These are phyloP conservation scores for Psylliodes chrysocephalus DNA, from an alignment of 2,888 invertebrate genomes.

Conservation along the genomic window DNA sequence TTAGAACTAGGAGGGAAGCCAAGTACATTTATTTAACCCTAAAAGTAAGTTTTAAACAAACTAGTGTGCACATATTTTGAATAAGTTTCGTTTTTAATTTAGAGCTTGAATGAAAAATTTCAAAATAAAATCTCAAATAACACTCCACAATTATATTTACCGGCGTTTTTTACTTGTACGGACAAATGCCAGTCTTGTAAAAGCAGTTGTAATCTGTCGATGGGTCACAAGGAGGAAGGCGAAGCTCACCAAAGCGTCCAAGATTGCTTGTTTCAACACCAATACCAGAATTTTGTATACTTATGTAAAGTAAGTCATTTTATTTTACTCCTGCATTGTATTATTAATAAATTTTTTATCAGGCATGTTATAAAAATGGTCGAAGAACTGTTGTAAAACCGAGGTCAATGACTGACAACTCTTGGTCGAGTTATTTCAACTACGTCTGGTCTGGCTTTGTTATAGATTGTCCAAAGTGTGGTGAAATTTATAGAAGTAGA, in stretches of 20 bases:
- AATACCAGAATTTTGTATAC: constrained; percentile 77
- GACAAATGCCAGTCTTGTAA: constrained; percentile 77
- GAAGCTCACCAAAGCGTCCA: constrained; percentile 68
- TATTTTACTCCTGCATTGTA: background rate
- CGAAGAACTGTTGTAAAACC: constrained; percentile 71
- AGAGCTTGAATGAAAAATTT: constrained; percentile 79
- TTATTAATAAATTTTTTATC: constrained; percentile 30
- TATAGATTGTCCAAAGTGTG: constrained; percentile 80
- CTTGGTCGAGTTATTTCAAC: constrained; percentile 77
- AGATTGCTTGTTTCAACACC: constrained; percentile 75
- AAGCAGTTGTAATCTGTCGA: constrained; percentile 71
- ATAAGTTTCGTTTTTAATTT: constrained; percentile 34
- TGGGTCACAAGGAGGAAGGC: constrained; percentile 74
- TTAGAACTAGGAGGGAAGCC: constrained; percentile 75
- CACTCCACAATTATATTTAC: constrained; percentile 75
- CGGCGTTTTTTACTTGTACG: constrained; percentile 83
- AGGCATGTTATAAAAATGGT: constrained; percentile 62
- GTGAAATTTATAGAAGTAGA: constrained; percentile 76
- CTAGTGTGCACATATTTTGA: background rate
- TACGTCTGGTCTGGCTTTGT: constrained; percentile 84
- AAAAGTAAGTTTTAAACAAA: constrained; percentile 64
- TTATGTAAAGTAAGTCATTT: constrained; percentile 67
- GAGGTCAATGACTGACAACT: constrained; percentile 63
- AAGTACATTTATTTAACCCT: constrained; percentile 75
- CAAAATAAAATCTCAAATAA: constrained; percentile 73